A percentile compares a stretch with the other conserved stretches of the same genome.
phyloP scores from a whole-genome alignment of 2,888 invertebrate species.

The Heliconius charithonia region DNA sequence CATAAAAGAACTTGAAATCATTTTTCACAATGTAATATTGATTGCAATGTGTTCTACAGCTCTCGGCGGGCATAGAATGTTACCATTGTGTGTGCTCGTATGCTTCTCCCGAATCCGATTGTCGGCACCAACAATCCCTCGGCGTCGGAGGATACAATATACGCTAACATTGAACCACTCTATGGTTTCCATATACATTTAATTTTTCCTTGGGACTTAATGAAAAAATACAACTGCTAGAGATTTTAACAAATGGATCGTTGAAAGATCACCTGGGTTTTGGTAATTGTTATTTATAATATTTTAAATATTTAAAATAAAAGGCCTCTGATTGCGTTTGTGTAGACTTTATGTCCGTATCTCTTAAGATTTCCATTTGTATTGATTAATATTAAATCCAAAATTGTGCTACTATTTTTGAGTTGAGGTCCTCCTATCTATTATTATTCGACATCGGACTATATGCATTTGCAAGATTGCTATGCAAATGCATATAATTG shows the following conservation, averaged over 20 bases:
- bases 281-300: slow-evolving; percentile 51
- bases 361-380: too few relatives aligned
- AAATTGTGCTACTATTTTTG: too few relatives aligned
- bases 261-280: slow-evolving; percentile 57
- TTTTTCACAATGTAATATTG: not conserved
- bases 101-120: slow-evolving; percentile 66
- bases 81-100: slow-evolving; percentile 67
- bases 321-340: too few relatives aligned
- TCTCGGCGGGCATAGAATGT: slow-evolving; percentile 70
- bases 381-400: too few relatives aligned
- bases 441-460: too few relatives aligned
- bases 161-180: slow-evolving; percentile 58
- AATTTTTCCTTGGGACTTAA: slow-evolving; percentile 63
- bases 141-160: slow-evolving; percentile 71
- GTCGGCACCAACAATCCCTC: slow-evolving; percentile 53
- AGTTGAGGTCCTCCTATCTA: too few relatives aligned
- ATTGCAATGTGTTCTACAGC: slow-evolving; percentile 51
- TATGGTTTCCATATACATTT: slow-evolving; percentile 67
- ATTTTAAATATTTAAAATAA: too few relatives aligned
- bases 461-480: too few relatives aligned
- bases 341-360: too few relatives aligned
- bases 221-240: slow-evolving; percentile 58
- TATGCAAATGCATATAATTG: too few relatives aligned
- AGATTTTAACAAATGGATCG: slow-evolving; percentile 56
- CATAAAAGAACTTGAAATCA: not conserved